Evolutionary conservation across 2,888 invertebrate species (phyloP).

Genomic region (Eilema depressum): DNA sequence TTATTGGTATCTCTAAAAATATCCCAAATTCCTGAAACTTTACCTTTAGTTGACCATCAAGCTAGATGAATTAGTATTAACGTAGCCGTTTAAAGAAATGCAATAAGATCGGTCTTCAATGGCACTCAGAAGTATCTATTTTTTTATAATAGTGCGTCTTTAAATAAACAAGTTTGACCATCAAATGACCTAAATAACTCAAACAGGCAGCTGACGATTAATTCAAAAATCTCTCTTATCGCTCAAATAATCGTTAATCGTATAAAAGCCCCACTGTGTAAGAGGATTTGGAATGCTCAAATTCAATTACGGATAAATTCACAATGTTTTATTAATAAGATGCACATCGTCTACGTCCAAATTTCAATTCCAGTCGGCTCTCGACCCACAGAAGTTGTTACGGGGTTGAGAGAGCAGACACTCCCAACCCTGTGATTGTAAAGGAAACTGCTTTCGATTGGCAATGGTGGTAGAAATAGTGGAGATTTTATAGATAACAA

Average conservation of each 20-base stretch:
- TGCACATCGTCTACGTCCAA: not conserved
- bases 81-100: too few relatives aligned
- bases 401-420: too few relatives aligned
- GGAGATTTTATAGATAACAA: too few relatives aligned
- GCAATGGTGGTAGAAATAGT: too few relatives aligned
- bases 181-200: constrained; percentile 2
- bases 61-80: too few relatives aligned
- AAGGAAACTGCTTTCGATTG: too few relatives aligned
- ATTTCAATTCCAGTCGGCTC: not conserved
- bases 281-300: not conserved
- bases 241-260: not conserved
- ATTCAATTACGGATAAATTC: not conserved
- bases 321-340: not conserved
- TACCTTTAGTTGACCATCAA: too few relatives aligned
- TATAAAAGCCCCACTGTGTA: not conserved
- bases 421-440: too few relatives aligned
- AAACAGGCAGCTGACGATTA: not conserved
- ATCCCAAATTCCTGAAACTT: too few relatives aligned
- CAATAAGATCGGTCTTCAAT: not conserved
- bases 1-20: too few relatives aligned
- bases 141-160: not conserved
- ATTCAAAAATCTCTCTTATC: not conserved
- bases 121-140: not conserved
- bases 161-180: not conserved
- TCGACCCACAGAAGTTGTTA: too few relatives aligned